These are phyloP conservation scores for Pterostichus niger DNA, from an alignment of 2,888 invertebrate species.

Conservation along the genomic window DNA sequence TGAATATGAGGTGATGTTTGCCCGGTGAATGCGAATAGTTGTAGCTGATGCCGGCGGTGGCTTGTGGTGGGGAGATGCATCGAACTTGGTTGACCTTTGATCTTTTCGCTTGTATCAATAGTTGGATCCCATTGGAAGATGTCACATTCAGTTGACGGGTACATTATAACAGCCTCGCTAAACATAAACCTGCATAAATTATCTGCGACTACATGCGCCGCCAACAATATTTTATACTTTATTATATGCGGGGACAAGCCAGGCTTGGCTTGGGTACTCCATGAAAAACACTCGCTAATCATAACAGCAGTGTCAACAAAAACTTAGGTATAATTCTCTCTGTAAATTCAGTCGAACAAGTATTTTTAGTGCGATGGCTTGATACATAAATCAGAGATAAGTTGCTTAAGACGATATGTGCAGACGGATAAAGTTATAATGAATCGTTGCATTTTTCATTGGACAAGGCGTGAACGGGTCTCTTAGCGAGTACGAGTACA, in stretches of 20 bases:
- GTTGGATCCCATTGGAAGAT: slow-evolving; percentile 46
- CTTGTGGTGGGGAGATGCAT: slow-evolving; percentile 23
- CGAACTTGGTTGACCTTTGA: slow-evolving; percentile 45
- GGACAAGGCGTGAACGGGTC: neutral
- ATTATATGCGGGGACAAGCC: neutral
- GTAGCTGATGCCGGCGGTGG: neutral
- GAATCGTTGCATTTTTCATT: slow-evolving; percentile 43
- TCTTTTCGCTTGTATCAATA: slow-evolving; percentile 47
- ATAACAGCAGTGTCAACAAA: neutral
- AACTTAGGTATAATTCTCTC: neutral
- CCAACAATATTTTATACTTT: slow-evolving; percentile 43
- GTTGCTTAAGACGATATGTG: neutral
- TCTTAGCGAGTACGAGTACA: slow-evolving; percentile 18
- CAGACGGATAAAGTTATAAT: slow-evolving; percentile 15
- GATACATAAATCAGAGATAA: neutral
- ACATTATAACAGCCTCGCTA: slow-evolving; percentile 21
- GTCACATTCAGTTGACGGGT: slow-evolving; percentile 44
- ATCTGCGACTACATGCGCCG: slow-evolving; percentile 10
- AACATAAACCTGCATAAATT: slow-evolving; percentile 53
- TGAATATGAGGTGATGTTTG: slow-evolving; percentile 50
- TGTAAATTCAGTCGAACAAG: no score
- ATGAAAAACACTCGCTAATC: no score
- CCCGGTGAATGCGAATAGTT: slow-evolving; percentile 41
- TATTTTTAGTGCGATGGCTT: neutral
- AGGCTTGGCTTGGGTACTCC: no score